phyloP scores from a whole-genome alignment of 2,113 vertebrate genomes.

The Laticauda laticaudata region DNA sequence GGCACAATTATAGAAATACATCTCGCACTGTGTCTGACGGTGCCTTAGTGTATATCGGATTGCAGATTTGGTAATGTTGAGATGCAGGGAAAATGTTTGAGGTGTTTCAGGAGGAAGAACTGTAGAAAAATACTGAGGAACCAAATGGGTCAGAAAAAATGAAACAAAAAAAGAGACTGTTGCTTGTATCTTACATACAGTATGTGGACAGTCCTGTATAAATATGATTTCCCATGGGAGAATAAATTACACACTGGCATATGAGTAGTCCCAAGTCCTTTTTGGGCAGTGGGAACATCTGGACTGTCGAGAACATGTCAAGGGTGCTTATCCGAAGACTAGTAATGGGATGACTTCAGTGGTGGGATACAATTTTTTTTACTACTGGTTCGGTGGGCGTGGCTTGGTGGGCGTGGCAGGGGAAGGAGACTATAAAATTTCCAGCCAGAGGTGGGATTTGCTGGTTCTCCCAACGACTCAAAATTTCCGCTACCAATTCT shows the following conservation, averaged over 20 bases:
- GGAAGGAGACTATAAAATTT: too few relatives aligned
- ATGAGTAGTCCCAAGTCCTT: not conserved
- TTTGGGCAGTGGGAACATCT: not conserved
- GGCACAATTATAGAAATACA: not conserved
- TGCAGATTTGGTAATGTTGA: not conserved
- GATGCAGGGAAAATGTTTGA: not conserved
- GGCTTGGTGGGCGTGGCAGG: too few relatives aligned
- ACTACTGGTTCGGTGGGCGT: too few relatives aligned
- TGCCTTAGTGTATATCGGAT: not conserved
- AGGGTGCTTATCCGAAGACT: not conserved
- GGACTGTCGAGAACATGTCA: not conserved
- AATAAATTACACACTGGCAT: not conserved
- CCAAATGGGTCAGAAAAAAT: not conserved
- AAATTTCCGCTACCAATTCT: too few relatives aligned
- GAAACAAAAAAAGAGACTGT: not conserved
- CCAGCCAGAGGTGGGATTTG: too few relatives aligned
- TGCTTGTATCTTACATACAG: not conserved
- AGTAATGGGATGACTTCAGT: not conserved
- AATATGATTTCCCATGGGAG: not conserved
- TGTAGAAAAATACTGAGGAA: not conserved
- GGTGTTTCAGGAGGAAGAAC: not conserved
- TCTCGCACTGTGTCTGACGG: not conserved
- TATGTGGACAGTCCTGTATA: not conserved
- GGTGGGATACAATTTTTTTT: too few relatives aligned
- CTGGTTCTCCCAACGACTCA: too few relatives aligned